phyloP scores from a whole-genome alignment of 2,888 invertebrate genomes.

The Acleris laterana region DNA sequence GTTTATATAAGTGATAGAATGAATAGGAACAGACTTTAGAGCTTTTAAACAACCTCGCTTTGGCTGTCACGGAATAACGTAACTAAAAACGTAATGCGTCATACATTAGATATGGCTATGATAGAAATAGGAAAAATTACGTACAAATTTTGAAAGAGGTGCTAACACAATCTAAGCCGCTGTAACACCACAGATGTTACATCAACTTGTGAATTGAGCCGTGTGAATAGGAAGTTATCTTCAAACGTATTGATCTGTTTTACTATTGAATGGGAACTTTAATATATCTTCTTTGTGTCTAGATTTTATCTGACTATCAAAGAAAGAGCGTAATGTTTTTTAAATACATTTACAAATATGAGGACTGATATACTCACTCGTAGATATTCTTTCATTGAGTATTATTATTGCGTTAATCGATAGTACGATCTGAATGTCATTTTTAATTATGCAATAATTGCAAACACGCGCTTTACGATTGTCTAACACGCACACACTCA shows the following conservation, averaged over 20 bases:
- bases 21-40: no score
- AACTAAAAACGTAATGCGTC: no score
- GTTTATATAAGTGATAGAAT: no score
- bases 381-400: neutral
- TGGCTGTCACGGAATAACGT: no score
- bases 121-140: no score
- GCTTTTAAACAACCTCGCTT: no score
- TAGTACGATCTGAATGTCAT: neutral
- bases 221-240: neutral
- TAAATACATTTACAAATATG: no score
- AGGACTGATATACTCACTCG: no score
- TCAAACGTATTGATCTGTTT: neutral
- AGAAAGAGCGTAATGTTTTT: no score
- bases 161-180: neutral
- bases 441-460: neutral
- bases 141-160: no score
- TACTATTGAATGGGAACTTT: neutral
- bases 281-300: neutral
- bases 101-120: no score
- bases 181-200: neutral
- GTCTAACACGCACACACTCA: neutral
- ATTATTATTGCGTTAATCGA: neutral
- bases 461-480: slow-evolving; percentile 6
- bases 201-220: neutral
- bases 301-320: neutral